phyloP scores from a whole-genome alignment of 2,797 vertebrate species.

The Pempheris klunzingeri region DNA sequence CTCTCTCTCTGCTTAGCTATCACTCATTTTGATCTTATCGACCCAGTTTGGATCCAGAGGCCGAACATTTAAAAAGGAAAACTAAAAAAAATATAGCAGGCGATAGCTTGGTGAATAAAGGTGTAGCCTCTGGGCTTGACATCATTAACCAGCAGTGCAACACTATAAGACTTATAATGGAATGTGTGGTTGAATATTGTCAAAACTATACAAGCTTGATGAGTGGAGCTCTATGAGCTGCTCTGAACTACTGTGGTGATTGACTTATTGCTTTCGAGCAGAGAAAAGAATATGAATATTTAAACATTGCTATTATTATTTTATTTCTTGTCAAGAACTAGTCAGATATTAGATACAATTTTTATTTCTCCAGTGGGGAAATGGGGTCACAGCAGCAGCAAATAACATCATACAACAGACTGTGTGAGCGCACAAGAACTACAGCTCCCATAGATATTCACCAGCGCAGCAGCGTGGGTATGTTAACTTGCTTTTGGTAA shows the following conservation, averaged over 20 bases:
- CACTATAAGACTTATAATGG: too few relatives aligned
- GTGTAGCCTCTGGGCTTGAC: neutral
- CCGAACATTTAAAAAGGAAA: conserved; percentile 4
- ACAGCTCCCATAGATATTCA: too few relatives aligned
- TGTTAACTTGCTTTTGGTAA: too few relatives aligned
- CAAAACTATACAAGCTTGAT: conserved; percentile 7
- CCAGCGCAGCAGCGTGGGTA: too few relatives aligned
- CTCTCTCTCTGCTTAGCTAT: conserved; percentile 9
- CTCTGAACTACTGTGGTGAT: neutral
- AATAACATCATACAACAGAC: conserved; percentile 6
- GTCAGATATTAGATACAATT: neutral
- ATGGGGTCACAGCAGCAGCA: neutral
- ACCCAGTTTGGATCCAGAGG: conserved; percentile 12
- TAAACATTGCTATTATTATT: conserved; percentile 11
- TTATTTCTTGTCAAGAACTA: conserved; percentile 23
- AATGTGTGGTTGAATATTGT: conserved; percentile 7
- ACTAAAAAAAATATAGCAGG: neutral
- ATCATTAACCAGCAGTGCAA: conserved; percentile 25
- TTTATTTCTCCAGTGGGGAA: conserved; percentile 5
- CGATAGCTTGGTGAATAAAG: conserved; percentile 1
- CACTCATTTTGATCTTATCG: conserved; percentile 27
- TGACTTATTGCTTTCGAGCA: conserved; percentile 43
- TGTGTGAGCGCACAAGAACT: too few relatives aligned
- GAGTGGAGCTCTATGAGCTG: neutral
- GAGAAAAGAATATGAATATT: conserved; percentile 31